Conservation (phyloP, 2,113 vertebrate species). For the Chlorodrepanis virens region DNA sequence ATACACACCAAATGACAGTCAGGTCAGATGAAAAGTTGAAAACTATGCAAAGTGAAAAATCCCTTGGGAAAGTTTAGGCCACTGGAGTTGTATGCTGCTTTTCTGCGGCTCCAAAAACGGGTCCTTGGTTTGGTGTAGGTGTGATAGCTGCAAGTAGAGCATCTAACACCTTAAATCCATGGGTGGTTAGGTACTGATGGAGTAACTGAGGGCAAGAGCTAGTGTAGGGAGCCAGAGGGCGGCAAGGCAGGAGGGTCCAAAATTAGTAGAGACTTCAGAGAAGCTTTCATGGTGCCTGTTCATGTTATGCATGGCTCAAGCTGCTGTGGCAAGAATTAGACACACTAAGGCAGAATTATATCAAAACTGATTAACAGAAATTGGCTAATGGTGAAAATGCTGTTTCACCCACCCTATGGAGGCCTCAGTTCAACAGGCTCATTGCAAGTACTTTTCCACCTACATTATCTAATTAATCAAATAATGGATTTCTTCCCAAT, state of each 20-base stretch:
- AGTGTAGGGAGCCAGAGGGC: neutral
- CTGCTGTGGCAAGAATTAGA: constrained; percentile 13
- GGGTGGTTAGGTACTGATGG: neutral
- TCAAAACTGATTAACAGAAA: constrained; percentile 65
- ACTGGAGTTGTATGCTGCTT: neutral
- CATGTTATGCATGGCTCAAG: neutral
- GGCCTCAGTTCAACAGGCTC: neutral
- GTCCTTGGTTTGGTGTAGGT: neutral
- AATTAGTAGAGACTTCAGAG: neutral
- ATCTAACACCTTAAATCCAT: neutral
- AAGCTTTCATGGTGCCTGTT: neutral
- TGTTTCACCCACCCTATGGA: neutral
- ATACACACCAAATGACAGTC: neutral
- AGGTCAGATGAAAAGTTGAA: neutral
- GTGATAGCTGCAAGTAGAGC: neutral
- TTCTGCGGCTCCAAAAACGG: neutral
- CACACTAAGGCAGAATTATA: constrained; percentile 40
- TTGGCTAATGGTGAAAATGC: constrained; percentile 29
- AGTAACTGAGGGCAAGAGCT: neutral
- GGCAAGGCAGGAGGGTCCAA: neutral
- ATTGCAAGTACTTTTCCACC: constrained; percentile 43
- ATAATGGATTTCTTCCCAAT: constrained; percentile 44
- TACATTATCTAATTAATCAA: constrained; percentile 59
- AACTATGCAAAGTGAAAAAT: neutral
- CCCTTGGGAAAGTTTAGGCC: neutral